A percentile compares a stretch with the other conserved stretches of the same genome.
phyloP scores from a whole-genome alignment of 2,888 invertebrate genomes.

The Sycophila texana region DNA sequence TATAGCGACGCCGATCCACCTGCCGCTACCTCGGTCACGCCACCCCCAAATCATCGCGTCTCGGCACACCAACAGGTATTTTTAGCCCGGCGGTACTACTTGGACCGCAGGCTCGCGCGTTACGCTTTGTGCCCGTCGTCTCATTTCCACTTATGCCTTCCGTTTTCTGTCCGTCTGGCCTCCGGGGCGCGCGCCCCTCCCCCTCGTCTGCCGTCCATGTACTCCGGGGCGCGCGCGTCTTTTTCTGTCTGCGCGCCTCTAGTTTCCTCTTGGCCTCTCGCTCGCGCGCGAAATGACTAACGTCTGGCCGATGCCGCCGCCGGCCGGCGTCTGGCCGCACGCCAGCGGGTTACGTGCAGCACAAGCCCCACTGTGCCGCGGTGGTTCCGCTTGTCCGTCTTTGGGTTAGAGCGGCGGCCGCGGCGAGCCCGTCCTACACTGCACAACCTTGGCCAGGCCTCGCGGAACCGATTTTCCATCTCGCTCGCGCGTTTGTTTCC shows the following conservation, averaged over 20 bases:
- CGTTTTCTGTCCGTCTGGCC: slow-evolving; percentile 29
- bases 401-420: background rate
- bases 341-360: no score
- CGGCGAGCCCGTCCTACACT: background rate
- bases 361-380: no score
- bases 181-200: background rate
- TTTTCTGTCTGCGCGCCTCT: slow-evolving; percentile 29
- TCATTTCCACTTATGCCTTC: slow-evolving; percentile 37
- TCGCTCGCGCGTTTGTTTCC: no score
- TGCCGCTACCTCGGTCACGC: no score
- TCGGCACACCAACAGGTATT: background rate
- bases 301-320: background rate
- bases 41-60: background rate
- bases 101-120: slow-evolving; percentile 1
- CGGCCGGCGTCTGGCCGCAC: no score
- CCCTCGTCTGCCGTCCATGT: background rate
- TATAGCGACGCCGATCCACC: no score
- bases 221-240: background rate
- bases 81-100: background rate
- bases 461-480: no score
- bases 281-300: slow-evolving; percentile 29
- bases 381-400: background rate
- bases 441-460: no score
- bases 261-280: slow-evolving; percentile 34
- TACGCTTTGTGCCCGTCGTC: slow-evolving; percentile 31